Base-by-base conservation (phyloP, 2,113 vertebrate species). In the Alligator sinensis region DNA sequence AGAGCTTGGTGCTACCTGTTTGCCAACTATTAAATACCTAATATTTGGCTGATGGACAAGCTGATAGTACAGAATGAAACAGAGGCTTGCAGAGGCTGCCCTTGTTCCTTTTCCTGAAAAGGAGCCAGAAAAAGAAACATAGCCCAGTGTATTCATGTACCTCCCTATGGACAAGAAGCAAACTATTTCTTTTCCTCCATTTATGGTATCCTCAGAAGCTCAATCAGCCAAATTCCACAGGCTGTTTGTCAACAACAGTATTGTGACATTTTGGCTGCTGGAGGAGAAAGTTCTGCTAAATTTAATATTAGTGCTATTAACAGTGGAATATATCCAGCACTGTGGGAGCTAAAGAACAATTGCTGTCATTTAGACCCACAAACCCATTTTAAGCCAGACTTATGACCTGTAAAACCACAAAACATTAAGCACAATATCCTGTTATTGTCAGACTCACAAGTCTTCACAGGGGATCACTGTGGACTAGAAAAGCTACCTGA, bases 11-110 rank as follows among this genome's bases (percentile, higher is more conserved):
- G 5, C 80, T 94, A 95, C 94, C 94, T 94, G 91, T 81, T 62
- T 97, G 97, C 96, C 95, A 97, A 90, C 95, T 93, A 59, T 82
- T 83, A 94, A 94, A 96, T 94, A 92, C 89, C 84, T 16, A 5
- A 13, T 0, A 2, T 14, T 70, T 96, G 95, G 94, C 96, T 61
- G 95, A 94, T 87, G 89, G 84, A 95, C 96, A 95, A 92, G 87
- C 86, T 3, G 94, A 96, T 93, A 96, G 87, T 0, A 1, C 24
- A 18, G 92, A 75, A 84, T 0, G 1, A 8, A 3, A 81, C 61
- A 2, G 27, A 86, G 89, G 82, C 72, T 88, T 78, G 94, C 89
- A 95, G 91, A 94, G 82, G 90, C 90, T 0, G 14, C 82, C 76
- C 94, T 95, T 96, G 91, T 94, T 95, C 91, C 90, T 11, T 84